These are phyloP conservation scores for Actenoides lindsayi DNA, from an alignment of 2,113 vertebrate species.

Conservation along the genomic window DNA sequence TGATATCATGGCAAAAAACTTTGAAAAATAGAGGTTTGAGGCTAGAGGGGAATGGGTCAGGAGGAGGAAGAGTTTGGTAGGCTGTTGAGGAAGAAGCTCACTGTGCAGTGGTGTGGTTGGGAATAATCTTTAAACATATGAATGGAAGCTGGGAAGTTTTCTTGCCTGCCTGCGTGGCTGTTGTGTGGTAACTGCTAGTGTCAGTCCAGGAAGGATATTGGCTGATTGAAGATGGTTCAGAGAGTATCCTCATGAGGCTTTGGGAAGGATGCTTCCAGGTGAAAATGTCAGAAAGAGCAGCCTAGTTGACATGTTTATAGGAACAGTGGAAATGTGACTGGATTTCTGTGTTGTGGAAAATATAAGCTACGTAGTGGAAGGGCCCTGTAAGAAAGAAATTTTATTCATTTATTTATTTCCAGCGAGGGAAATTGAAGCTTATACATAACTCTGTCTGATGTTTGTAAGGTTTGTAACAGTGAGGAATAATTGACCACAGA, in stretches of 20 bases:
- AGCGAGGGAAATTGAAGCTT: neutral
- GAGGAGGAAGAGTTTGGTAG: neutral
- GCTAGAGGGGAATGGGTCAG: neutral
- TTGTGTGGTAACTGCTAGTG: neutral
- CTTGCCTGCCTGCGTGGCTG: neutral
- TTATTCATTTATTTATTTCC: neutral
- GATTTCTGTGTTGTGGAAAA: neutral
- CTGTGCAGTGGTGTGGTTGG: neutral
- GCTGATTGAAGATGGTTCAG: neutral
- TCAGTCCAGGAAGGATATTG: neutral
- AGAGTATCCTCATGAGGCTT: neutral
- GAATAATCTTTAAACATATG: neutral
- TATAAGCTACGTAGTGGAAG: neutral
- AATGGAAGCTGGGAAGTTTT: neutral
- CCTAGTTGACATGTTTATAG: neutral
- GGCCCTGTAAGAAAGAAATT: neutral
- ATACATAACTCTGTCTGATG: too few relatives aligned
- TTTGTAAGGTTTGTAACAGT: neutral
- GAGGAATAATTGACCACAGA: neutral
- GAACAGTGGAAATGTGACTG: neutral
- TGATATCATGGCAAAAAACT: neutral
- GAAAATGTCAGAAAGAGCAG: neutral
- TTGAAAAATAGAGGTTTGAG: neutral
- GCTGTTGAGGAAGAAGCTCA: neutral
- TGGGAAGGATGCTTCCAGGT: neutral